Conservation (phyloP, 1,140 invertebrate species). For the Drosophila lacteicornis region DNA sequence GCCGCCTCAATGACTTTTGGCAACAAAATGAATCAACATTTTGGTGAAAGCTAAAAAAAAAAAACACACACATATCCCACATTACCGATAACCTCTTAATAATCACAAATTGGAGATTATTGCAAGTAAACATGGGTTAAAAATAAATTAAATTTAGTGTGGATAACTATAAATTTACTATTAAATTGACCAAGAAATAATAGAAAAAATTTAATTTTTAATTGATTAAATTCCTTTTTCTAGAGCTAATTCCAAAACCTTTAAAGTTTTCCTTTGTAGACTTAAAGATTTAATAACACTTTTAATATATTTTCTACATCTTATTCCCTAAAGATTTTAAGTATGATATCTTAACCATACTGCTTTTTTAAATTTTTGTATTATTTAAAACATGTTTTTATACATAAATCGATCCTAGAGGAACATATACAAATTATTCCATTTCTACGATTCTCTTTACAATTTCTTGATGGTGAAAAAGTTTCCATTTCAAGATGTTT, state of each 20-base stretch:
- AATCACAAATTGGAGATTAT: constrained; percentile 19
- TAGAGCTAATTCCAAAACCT: neutral
- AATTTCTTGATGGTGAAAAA: neutral
- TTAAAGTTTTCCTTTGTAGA: neutral
- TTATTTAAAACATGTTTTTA: neutral
- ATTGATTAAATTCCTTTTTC: neutral
- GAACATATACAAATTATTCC: no score
- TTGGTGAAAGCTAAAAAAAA: constrained; percentile 43
- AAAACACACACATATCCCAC: constrained; percentile 17
- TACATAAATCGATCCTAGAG: neutral
- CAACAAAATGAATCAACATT: constrained; percentile 76
- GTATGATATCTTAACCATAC: neutral
- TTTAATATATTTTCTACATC: neutral
- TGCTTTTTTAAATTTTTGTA: no score
- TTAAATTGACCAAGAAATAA: neutral
- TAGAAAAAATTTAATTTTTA: neutral
- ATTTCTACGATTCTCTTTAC: neutral
- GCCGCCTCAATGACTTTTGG: constrained; percentile 71
- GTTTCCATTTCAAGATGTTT: constrained; percentile 61
- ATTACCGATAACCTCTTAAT: constrained; percentile 17
- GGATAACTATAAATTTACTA: no score
- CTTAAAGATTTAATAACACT: no score
- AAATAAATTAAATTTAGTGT: neutral
- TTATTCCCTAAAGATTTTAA: neutral
- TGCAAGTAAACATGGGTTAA: constrained; percentile 1